These are phyloP conservation scores for Ommatoiulus sabulosus DNA, from an alignment of 2,888 invertebrate species.

Conservation along the genomic window DNA sequence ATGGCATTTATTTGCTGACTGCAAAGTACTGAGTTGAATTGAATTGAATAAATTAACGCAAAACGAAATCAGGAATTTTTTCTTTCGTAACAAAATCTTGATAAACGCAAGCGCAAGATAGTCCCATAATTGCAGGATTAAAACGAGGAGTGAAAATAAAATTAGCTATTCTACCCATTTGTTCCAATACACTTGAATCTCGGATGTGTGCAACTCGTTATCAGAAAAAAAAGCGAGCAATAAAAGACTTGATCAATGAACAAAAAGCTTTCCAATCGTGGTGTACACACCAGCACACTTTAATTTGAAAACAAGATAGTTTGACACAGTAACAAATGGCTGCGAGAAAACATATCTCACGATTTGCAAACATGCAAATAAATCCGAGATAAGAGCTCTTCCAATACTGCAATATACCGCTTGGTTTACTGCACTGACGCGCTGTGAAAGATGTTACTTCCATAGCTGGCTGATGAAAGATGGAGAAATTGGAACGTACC, in stretches of 20 bases:
- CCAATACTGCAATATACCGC: constrained; percentile 10
- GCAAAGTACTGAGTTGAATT: too few species aligned
- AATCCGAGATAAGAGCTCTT: constrained; percentile 31
- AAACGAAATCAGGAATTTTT: background rate
- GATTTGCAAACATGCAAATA: constrained; percentile 40
- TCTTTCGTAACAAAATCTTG: background rate
- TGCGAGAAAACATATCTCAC: constrained; percentile 39
- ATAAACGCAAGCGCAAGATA: background rate
- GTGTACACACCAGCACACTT: constrained; percentile 2
- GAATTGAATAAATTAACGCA: background rate
- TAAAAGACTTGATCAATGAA: constrained; percentile 22
- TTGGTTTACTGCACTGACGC: background rate
- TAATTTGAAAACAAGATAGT: constrained; percentile 40
- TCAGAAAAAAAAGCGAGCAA: constrained; percentile 8
- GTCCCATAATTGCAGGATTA: background rate
- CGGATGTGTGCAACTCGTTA: background rate
- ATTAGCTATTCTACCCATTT: constrained; percentile 13
- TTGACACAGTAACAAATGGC: constrained; percentile 39
- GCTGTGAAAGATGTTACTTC: background rate
- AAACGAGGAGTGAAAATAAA: constrained; percentile 8
- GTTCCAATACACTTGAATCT: background rate
- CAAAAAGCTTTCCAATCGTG: constrained; percentile 25
- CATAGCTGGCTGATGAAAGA: background rate
- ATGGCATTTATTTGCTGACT: too few species aligned
- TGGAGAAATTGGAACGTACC: background rate